phyloP scores from a whole-genome alignment of 1,140 invertebrate species.

The Sesamia nonagrioides region DNA sequence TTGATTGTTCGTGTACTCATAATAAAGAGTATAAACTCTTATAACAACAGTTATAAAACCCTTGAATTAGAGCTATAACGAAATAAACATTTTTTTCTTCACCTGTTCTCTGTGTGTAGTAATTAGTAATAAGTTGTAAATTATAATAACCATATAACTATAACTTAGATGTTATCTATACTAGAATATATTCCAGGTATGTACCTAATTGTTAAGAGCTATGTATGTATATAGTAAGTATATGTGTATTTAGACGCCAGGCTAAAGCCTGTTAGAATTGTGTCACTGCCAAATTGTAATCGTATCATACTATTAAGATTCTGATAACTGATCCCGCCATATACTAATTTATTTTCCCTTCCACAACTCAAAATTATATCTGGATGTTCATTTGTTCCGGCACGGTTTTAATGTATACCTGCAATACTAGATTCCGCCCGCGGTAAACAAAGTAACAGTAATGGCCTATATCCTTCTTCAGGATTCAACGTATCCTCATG shows the following conservation, averaged over 20 bases:
- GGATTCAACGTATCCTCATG: too few relatives aligned
- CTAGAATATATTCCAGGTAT: conserved; percentile 11
- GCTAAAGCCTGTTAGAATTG: background rate
- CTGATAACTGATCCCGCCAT: too few relatives aligned
- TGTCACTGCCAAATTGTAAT: conserved; percentile 14
- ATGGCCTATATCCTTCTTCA: too few relatives aligned
- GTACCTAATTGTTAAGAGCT: background rate
- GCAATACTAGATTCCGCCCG: too few relatives aligned
- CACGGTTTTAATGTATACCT: too few relatives aligned
- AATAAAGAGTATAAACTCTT: conserved; percentile 7
- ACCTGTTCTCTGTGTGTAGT: background rate
- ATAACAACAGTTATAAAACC: conserved; percentile 1
- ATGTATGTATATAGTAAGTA: conserved; percentile 15
- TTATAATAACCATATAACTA: conserved; percentile 14
- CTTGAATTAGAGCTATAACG: background rate
- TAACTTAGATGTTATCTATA: conserved; percentile 6
- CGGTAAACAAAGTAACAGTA: too few relatives aligned
- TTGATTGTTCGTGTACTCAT: background rate
- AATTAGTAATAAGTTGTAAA: background rate
- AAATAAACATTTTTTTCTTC: background rate
- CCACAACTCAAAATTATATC: too few relatives aligned
- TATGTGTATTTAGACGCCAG: conserved; percentile 13
- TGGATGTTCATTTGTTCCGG: too few relatives aligned
- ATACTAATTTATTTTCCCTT: too few relatives aligned
- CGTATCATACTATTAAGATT: background rate